Base-by-base conservation (phyloP, 1,140 invertebrate genomes). In the Drosophila equinoxialis region DNA sequence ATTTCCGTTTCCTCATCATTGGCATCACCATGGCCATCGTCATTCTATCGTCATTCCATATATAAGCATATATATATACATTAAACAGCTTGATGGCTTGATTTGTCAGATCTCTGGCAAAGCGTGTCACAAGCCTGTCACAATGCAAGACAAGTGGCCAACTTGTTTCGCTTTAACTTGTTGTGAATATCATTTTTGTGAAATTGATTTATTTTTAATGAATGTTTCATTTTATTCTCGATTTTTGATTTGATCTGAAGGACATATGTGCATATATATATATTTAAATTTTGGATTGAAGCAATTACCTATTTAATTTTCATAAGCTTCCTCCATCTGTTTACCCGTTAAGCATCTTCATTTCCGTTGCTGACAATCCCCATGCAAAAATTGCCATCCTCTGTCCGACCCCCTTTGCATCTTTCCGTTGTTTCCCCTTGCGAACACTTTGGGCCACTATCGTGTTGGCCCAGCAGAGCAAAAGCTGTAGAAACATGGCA, bases 71-170 rank as follows among this genome's bases (percentile, higher is more conserved):
- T 17, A n/a, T 51, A 51, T n/a, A 26, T 37, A 23, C 20, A 23
- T 23, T 23, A 11, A 17, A 30, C 23, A 1, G 20, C 58, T 54
- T 57, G 60, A 60, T 57, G 68, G 57, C 57, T 37, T 81, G 75
- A 76, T 81, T 73, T 73, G 71, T 81, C 78, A 79, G 75, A 14
- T 70, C 61, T 68, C 65, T 84, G 42, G 70, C 54, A 65, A 35
- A 41, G 62, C 62, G 68, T 76, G 82, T 76, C 74, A 83, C 65
- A 59, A 14, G 39, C 54, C 42, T 79, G 71, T 79, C 80, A 78
- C 51, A 54, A 72, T 66, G 69, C 57, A 20, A 35, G 41, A 33
- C 48, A 61, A 54, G 54, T 63, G 30, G 37, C 23, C 71, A 48
- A 51, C 45, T 48, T 48, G 14, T 17, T 17, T 14, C 14, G 14